Conservation (phyloP, 2,113 vertebrate species). For the Caranx melampygus region DNA sequence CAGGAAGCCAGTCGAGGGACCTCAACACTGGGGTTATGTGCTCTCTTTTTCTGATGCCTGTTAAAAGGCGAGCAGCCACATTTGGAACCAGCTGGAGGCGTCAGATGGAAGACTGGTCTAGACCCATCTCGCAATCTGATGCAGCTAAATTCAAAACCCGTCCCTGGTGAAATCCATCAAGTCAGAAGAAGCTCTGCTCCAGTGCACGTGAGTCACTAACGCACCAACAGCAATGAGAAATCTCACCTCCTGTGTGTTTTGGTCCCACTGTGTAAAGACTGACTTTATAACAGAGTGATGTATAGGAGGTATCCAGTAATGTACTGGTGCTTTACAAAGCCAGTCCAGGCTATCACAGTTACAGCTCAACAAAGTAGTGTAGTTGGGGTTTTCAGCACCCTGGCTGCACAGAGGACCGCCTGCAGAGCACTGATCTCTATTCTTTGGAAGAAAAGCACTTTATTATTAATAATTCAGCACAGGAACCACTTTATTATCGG, state of each 20-base stretch:
- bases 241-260: background rate
- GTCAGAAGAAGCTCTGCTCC: conserved; percentile 5
- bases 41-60: no score
- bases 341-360: conserved; percentile 30
- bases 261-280: background rate
- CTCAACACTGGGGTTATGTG: no score
- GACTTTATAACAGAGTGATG: background rate
- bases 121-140: background rate
- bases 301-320: background rate
- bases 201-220: background rate
- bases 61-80: no score
- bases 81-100: no score
- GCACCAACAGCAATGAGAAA: background rate
- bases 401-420: conserved; percentile 45
- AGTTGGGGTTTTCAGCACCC: conserved; percentile 32
- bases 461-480: conserved; percentile 76
- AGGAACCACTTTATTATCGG: conserved; percentile 60
- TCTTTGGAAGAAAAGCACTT: conserved; percentile 65
- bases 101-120: no score
- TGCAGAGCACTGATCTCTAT: conserved; percentile 46
- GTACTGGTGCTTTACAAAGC: conserved; percentile 13
- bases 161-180: background rate
- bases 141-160: background rate
- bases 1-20: no score
- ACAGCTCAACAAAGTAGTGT: conserved; percentile 52